phyloP scores from a whole-genome alignment of 2,888 invertebrate species.

The Mechanitis messenoides region DNA sequence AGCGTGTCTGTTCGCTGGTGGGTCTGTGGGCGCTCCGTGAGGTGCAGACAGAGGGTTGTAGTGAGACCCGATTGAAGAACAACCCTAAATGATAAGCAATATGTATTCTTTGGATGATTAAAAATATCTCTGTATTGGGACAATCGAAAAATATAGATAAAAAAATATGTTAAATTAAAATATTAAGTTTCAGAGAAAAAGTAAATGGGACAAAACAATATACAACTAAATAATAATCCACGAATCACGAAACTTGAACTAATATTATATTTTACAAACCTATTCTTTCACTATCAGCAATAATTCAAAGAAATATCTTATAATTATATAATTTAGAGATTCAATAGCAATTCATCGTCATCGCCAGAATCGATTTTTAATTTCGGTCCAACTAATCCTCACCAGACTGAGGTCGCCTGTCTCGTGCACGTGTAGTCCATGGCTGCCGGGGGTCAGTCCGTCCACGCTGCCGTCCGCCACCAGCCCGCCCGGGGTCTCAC shows the following conservation, averaged over 20 bases:
- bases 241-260: too few species aligned
- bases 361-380: too few species aligned
- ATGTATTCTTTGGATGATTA: background rate
- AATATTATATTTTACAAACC: too few species aligned
- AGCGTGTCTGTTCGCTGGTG: conserved; percentile 82
- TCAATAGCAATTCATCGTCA: too few species aligned
- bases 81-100: conserved; percentile 78
- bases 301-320: too few species aligned
- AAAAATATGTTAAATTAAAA: too few species aligned
- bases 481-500: conserved; percentile 74
- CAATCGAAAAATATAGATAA: too few species aligned
- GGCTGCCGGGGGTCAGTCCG: conserved; percentile 78
- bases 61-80: conserved; percentile 92
- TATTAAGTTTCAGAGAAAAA: too few species aligned
- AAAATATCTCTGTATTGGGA: too few species aligned
- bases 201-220: background rate
- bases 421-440: conserved; percentile 94
- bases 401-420: conserved; percentile 92
- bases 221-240: too few species aligned
- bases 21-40: conserved; percentile 86
- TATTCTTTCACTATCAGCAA: too few species aligned
- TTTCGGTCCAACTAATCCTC: conserved; percentile 25
- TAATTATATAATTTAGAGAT: too few species aligned
- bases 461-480: conserved; percentile 91
- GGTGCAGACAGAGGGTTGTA: conserved; percentile 86